Evolutionary conservation across 2,797 vertebrate species (phyloP).

Genomic region (Acridotheres tristis): DNA sequence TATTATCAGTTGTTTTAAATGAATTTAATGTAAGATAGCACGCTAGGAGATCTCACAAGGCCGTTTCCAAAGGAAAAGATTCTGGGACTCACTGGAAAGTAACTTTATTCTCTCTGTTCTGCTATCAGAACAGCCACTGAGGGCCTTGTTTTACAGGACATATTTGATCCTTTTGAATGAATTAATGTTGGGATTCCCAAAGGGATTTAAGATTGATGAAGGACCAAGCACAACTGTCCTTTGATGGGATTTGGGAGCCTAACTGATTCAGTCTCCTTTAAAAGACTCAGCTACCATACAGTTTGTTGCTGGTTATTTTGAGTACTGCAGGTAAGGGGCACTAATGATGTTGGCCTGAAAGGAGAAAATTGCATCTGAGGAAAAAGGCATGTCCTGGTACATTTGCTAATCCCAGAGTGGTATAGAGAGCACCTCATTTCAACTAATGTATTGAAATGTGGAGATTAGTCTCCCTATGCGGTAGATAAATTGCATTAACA

Average conservation of each 20-base stretch:
- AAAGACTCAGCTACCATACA: background rate
- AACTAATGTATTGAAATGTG: background rate
- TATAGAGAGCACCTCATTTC: background rate
- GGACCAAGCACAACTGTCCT: background rate
- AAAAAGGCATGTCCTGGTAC: background rate
- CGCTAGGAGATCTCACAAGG: background rate
- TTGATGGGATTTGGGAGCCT: constrained; percentile 11
- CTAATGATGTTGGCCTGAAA: background rate
- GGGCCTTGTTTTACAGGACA: background rate
- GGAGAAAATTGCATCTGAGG: background rate
- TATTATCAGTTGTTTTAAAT: constrained; percentile 3
- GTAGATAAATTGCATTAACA: constrained; percentile 44
- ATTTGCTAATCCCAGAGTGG: background rate
- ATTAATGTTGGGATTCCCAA: background rate
- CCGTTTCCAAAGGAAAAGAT: background rate
- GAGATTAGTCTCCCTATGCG: background rate
- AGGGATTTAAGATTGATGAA: background rate
- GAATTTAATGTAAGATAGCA: background rate
- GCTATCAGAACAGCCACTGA: background rate
- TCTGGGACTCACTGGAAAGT: background rate
- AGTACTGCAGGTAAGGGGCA: constrained; percentile 3
- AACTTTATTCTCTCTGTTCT: background rate
- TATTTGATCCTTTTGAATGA: background rate
- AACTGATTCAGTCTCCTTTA: background rate
- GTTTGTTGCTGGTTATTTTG: constrained; percentile 9